These are phyloP conservation scores for Haliaeetus leucogaster DNA, from an alignment of 2,113 vertebrate genomes.

Conservation along the genomic window DNA sequence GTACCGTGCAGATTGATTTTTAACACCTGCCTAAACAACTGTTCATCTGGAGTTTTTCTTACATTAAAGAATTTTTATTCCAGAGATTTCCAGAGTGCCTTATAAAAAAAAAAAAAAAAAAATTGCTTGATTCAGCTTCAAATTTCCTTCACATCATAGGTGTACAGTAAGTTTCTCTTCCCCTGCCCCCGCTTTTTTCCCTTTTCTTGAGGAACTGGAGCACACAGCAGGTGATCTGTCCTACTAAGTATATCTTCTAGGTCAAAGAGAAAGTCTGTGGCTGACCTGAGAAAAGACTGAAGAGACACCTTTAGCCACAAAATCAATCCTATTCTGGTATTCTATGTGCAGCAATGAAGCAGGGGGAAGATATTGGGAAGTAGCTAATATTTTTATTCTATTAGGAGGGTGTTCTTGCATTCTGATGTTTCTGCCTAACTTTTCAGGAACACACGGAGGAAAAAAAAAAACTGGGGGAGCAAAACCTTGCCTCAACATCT, in stretches of 20 bases:
- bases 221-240: background rate
- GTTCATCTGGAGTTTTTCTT: background rate
- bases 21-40: background rate
- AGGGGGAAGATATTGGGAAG: background rate
- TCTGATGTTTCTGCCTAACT: background rate
- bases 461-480: background rate
- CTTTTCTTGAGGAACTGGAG: background rate
- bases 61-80: background rate
- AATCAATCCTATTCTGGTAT: background rate
- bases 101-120: background rate
- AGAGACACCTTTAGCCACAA: background rate
- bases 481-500: background rate
- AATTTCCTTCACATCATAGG: background rate
- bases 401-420: background rate
- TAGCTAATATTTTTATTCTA: background rate
- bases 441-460: background rate
- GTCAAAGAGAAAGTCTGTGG: background rate
- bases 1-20: background rate
- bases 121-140: background rate
- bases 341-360: background rate
- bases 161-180: background rate
- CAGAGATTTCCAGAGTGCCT: background rate
- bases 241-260: background rate
- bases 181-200: accelerated
- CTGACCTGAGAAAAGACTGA: background rate